Percentiles rank a stretch among this genome's conserved stretches.
phyloP scores from a whole-genome alignment of 2,113 vertebrate species.

The Pontoporia blainvillei region DNA sequence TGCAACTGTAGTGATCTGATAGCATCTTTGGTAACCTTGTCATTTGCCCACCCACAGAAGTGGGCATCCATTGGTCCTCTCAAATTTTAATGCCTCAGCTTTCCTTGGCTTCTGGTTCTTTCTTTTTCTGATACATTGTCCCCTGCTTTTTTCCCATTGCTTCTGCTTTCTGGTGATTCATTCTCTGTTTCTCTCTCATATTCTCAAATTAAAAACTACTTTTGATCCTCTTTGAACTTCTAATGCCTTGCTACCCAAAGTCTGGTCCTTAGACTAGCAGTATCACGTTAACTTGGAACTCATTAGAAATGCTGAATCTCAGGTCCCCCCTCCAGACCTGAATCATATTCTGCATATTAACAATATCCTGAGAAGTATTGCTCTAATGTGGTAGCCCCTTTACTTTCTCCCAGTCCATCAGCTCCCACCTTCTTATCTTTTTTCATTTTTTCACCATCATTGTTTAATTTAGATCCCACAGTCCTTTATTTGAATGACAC shows the following conservation, averaged over 20 bases:
- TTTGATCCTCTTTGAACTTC: not conserved
- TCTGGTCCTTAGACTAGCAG: not conserved
- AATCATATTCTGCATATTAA: not conserved
- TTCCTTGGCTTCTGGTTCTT: not conserved
- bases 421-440: not conserved
- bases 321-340: not conserved
- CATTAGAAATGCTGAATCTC: not conserved
- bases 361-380: not conserved
- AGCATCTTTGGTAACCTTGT: not conserved
- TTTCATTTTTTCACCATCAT: not conserved
- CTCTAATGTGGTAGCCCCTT: not conserved
- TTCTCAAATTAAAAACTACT: slow-evolving; percentile 9
- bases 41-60: not conserved
- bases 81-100: not conserved
- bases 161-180: not conserved
- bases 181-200: not conserved
- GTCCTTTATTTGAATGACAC: not conserved
- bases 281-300: not conserved
- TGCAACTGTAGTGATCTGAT: not conserved
- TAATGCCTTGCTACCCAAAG: not conserved
- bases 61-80: not conserved
- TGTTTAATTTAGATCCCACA: not conserved
- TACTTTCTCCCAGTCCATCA: not conserved
- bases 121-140: not conserved
- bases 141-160: not conserved